A percentile compares a stretch with the other conserved stretches of the same genome.
Evolutionary conservation across 2,113 vertebrate genomes (phyloP).

Genomic region (Cephalopholis sonnerati): DNA sequence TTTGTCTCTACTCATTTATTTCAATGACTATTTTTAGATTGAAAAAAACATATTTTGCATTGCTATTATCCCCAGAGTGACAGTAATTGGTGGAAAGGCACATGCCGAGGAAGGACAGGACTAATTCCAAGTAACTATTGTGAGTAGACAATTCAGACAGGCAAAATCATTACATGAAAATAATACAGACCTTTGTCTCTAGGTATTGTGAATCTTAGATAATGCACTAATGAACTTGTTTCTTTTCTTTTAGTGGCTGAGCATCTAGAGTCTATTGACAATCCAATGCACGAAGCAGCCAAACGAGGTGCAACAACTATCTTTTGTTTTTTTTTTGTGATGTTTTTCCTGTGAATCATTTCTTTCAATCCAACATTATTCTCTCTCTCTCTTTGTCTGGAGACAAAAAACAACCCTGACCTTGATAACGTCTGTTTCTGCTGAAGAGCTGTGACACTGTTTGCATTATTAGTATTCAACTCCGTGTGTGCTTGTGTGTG

Average conservation of each 20-base stretch:
- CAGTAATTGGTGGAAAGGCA: conserved; percentile 99
- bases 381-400: background rate
- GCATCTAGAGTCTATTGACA: conserved; percentile 96
- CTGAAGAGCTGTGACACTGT: background rate
- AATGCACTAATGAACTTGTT: background rate
- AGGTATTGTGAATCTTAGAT: background rate
- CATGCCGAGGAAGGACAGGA: conserved; percentile 94
- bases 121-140: conserved; percentile 99
- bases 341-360: no score
- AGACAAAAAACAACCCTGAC: background rate
- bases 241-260: conserved; percentile 87
- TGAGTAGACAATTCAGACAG: conserved; percentile 74
- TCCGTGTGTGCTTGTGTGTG: background rate
- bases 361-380: background rate
- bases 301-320: conserved; percentile 88
- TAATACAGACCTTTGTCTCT: background rate
- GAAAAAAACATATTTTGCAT: background rate
- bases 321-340: background rate
- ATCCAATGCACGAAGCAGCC: conserved; percentile 97
- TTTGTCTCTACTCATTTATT: background rate
- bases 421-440: background rate
- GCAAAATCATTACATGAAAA: background rate
- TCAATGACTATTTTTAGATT: no score
- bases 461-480: background rate
- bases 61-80: conserved; percentile 88